Evolutionary conservation across 2,888 invertebrate genomes (phyloP), one percentile per base, ranked within the genome.

Genomic region (Mongoloraphidia duomilia): DNA sequence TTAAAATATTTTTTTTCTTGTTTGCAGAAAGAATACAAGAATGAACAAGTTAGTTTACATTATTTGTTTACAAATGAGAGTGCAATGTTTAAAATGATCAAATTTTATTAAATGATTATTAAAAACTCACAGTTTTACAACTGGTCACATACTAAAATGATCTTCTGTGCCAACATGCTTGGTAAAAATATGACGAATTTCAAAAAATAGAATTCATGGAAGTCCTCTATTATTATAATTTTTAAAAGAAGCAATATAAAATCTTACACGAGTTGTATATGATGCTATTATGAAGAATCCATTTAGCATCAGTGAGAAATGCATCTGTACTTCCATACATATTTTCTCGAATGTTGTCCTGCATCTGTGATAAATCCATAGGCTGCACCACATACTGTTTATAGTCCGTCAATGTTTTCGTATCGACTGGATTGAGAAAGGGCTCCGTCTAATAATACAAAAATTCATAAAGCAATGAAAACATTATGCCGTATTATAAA

Each of bases 251-350:
- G 44, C n/a, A 41, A 43, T 43, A 48, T 34, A 35, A 17, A 33
- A 45, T 73, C 81, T 76, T 75, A 88, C 92, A 76, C 60, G 89
- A 84, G 71, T 91, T 92, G 64, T 86, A 93, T 53, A 93, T 83
- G 51, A 88, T 82, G 61, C 90, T 88, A 67, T 95, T 94, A 65
- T 95, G 95, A 46, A 89, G 74, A 60, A 96, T 86, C 94, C 94
- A 95, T 65, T 90, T 90, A 9, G 84, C 81, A 66, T 95, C 95
- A 1, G 87, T 83, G 49, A 88, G 72, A 67, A 95, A 93, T 3
- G 89, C 88, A 60, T 91, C 90, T 0, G 91, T 86, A 63, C 86
- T 89, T 11, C 86, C 86, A 67, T 92, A 95, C 26, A 76, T 62
- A 46, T 83, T 82, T 45, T 77, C 74, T 47, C 74, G 72, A 44